These are phyloP conservation scores for Platerodrilus igneus DNA, from an alignment of 2,888 invertebrate species.

Conservation along the genomic window DNA sequence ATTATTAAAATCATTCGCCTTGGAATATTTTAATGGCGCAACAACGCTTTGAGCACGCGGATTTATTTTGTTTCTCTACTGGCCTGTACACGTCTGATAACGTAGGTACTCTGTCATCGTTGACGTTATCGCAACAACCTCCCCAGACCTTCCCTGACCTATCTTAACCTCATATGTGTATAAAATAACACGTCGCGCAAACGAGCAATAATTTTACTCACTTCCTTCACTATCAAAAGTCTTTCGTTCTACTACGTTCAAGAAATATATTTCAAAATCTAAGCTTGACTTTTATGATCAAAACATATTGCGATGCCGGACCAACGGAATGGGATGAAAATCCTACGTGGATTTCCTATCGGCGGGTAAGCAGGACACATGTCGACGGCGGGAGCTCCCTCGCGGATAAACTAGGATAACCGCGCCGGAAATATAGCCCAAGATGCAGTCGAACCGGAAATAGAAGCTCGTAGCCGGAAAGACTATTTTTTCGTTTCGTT, in stretches of 20 bases:
- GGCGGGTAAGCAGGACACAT: conserved; percentile 54
- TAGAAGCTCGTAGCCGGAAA: conserved; percentile 55
- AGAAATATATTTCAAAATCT: conserved; percentile 34
- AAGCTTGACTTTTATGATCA: conserved; percentile 36
- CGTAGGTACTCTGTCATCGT: conserved; percentile 54
- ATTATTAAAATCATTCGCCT: too few relatives aligned
- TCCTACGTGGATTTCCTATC: conserved; percentile 37
- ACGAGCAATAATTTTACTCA: too few relatives aligned
- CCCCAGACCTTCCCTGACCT: conserved; percentile 31
- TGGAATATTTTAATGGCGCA: conserved; percentile 11
- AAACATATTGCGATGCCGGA: conserved; percentile 36
- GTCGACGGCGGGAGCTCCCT: conserved; percentile 54
- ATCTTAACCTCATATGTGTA: conserved; percentile 25
- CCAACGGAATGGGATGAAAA: conserved; percentile 36
- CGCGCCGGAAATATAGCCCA: conserved; percentile 53
- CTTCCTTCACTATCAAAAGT: too few relatives aligned
- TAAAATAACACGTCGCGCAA: too few relatives aligned
- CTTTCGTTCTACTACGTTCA: too few relatives aligned
- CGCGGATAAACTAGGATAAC: conserved; percentile 56
- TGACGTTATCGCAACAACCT: conserved; percentile 49
- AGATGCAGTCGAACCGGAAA: conserved; percentile 50
- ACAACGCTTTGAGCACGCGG: conserved; percentile 22
- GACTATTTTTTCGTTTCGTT: conserved; percentile 51
- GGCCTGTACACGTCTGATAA: conserved; percentile 53
- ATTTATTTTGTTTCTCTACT: conserved; percentile 52